phyloP scores from a whole-genome alignment of 2,888 invertebrate genomes.

The Parthenolecanium corni region DNA sequence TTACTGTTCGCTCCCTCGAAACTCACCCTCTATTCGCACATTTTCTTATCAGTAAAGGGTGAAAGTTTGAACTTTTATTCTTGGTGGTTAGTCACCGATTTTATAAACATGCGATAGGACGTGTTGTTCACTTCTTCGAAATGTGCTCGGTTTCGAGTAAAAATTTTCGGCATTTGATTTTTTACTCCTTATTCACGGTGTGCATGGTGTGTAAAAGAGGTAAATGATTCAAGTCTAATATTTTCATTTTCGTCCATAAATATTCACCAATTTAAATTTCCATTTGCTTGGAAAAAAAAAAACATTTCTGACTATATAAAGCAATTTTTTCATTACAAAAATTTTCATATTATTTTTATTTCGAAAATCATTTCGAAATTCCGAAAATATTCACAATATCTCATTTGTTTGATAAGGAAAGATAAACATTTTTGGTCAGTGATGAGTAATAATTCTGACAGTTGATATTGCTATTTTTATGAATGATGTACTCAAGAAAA shows the following conservation, averaged over 20 bases:
- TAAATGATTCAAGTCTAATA: constrained; percentile 1
- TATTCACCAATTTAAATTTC: neutral
- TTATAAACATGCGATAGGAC: constrained; percentile 18
- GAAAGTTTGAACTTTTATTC: constrained; percentile 11
- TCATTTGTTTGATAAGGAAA: too few relatives aligned
- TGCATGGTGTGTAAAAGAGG: constrained; percentile 4
- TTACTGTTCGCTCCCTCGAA: too few relatives aligned
- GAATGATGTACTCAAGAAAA: too few relatives aligned
- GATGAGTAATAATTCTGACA: too few relatives aligned
- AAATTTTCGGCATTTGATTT: constrained; percentile 5
- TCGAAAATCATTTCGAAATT: too few relatives aligned
- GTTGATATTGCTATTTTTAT: too few relatives aligned
- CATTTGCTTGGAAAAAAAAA: too few relatives aligned
- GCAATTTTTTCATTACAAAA: too few relatives aligned
- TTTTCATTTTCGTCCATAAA: neutral
- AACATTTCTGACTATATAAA: too few relatives aligned
- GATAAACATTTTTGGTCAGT: too few relatives aligned
- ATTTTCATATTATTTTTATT: too few relatives aligned
- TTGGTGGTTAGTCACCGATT: constrained; percentile 1
- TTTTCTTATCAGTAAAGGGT: constrained; percentile 15
- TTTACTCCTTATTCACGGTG: constrained; percentile 6
- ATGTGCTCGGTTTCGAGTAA: constrained; percentile 12
- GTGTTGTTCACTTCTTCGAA: constrained; percentile 3
- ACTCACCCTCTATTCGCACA: neutral
- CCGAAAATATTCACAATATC: too few relatives aligned